These are phyloP conservation scores for Erinaceus europaeus DNA, from an alignment of 2,113 vertebrate species.

Conservation along the genomic window DNA sequence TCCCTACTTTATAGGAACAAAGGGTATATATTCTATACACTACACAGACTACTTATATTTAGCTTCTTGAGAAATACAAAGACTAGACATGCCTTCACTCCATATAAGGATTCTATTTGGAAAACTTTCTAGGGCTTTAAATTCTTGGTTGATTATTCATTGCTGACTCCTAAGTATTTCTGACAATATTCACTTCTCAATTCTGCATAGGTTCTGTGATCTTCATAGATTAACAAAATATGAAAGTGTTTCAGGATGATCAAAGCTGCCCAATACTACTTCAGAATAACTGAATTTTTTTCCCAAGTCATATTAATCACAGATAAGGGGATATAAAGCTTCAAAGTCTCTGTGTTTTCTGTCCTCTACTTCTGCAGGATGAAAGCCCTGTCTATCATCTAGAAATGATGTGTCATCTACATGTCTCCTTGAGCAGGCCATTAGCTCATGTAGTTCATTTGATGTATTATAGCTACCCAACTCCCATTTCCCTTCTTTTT, in stretches of 20 bases:
- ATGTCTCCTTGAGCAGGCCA: background rate
- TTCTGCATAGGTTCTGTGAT: background rate
- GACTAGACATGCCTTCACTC: background rate
- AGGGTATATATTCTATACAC: background rate
- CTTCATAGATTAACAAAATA: background rate
- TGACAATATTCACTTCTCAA: background rate
- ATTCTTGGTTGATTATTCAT: background rate
- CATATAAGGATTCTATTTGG: background rate
- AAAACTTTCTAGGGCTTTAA: background rate
- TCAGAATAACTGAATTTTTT: background rate
- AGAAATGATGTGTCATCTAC: background rate
- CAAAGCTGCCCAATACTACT: background rate
- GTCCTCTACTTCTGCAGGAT: background rate
- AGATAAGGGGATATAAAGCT: background rate
- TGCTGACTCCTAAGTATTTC: background rate
- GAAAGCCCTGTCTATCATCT: background rate
- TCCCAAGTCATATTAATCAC: background rate
- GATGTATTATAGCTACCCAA: background rate
- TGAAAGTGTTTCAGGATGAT: background rate
- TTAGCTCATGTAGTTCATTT: background rate
- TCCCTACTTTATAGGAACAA: no score
- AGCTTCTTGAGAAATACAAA: background rate
- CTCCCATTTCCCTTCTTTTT: background rate
- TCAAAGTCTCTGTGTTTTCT: background rate
- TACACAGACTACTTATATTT: background rate